Evolutionary conservation across 2,888 invertebrate genomes (phyloP).

Genomic region (Polyploca ridens): DNA sequence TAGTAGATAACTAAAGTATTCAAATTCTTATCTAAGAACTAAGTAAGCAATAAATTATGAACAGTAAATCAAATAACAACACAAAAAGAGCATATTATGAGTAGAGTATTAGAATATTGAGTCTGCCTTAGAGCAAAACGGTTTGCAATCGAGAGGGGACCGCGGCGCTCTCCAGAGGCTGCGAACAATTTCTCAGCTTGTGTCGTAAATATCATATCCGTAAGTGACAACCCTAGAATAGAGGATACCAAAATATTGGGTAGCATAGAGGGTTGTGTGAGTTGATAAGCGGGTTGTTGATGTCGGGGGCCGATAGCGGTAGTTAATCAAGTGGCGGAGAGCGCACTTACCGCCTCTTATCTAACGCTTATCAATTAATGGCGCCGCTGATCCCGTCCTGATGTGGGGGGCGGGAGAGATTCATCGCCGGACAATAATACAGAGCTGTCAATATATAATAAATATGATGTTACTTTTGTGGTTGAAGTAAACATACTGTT

Average conservation of each 20-base stretch:
- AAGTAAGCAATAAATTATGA: too few relatives aligned
- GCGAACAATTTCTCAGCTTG: neutral
- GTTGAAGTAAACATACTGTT: neutral
- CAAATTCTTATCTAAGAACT: too few relatives aligned
- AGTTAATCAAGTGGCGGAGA: conserved; percentile 17
- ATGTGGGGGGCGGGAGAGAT: neutral
- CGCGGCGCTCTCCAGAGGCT: neutral
- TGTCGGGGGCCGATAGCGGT: neutral
- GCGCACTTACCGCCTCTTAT: conserved; percentile 30
- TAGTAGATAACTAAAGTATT: too few relatives aligned
- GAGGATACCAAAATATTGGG: neutral
- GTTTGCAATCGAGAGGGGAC: too few relatives aligned
- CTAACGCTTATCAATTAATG: conserved; percentile 35
- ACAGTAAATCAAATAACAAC: too few relatives aligned
- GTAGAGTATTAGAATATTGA: too few relatives aligned
- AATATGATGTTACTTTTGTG: neutral
- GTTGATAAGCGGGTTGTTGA: conserved; percentile 6
- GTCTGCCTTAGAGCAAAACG: too few relatives aligned
- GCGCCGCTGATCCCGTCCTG: neutral
- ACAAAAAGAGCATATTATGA: too few relatives aligned
- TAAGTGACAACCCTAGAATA: neutral
- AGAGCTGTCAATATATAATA: neutral
- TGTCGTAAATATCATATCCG: neutral
- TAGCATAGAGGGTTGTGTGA: neutral
- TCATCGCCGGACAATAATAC: neutral